Conservation (phyloP, 2,797 vertebrate species). For the Squalus acanthias region DNA sequence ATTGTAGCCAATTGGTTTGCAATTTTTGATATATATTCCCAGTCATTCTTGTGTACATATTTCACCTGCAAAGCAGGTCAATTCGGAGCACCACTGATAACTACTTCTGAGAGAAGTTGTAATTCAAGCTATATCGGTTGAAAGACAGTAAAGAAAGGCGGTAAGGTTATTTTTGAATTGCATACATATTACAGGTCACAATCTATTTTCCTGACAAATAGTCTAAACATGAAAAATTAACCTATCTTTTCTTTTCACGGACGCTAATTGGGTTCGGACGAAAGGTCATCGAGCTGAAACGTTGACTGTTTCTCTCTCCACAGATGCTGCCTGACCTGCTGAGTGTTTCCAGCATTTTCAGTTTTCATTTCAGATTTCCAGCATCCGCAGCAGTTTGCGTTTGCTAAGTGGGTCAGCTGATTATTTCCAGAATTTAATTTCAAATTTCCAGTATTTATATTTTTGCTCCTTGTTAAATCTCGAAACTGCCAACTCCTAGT, state of each 20-base stretch:
- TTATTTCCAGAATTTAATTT: background rate
- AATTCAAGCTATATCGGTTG: background rate
- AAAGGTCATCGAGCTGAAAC: too few species aligned
- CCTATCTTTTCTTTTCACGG: background rate
- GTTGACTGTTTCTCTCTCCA: background rate
- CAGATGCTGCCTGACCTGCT: background rate
- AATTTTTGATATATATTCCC: background rate
- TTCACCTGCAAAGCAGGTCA: background rate
- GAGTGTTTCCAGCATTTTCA: background rate
- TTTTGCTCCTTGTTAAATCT: background rate
- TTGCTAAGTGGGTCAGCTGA: background rate
- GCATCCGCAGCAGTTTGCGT: background rate
- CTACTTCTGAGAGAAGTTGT: background rate
- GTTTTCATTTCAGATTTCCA: background rate
- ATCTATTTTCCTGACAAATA: background rate
- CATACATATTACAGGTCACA: background rate
- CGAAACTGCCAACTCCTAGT: background rate
- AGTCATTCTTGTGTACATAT: background rate
- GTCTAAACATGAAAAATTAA: background rate
- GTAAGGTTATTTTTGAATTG: background rate
- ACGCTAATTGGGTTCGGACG: background rate
- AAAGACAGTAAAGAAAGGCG: background rate
- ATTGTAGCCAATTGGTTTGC: background rate
- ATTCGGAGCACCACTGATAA: background rate
- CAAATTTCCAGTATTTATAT: background rate